Evolutionary conservation across 2,888 invertebrate genomes (phyloP), one percentile per base, ranked within the genome.

Genomic region (Labia minor): DNA sequence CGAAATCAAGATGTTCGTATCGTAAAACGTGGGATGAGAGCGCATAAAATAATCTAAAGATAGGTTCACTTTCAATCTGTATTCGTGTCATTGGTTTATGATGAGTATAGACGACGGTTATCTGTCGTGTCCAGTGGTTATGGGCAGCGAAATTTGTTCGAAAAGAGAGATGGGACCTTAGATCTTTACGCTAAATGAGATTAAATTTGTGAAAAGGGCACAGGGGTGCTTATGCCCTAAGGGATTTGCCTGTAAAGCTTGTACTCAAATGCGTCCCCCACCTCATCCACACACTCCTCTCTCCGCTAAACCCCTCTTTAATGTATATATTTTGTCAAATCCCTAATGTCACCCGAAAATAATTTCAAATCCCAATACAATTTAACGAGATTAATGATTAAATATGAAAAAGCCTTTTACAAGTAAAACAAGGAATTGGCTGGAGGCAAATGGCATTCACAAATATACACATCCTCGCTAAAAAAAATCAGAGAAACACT

Each of bases 171-270:
- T 14, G 49, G 49, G 49, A 49, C 49, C 49, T 49, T 49, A 49
- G 49, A 49, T 49, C 49, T 11, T 14, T 49, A 49, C 49, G 49
- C 49, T 14, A 49, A 49, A 49, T 49, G 49, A 49, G 49, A 49
- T 49, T 49, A 49, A 49, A 49, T 49, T 49, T 49, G 49, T 49
- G 49, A 49, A 49, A 49, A 49, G 49, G 49, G 49, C 49, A 49
- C 49, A 49, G 49, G 49, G 49, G 49, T 49, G 49, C 49, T 14
- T 8, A 14, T 14, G 49, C 49, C 49, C 49, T 49, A 49, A 49
- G 49, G 49, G 49, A 49, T 49, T 49, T 49, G 3, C 49, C 49
- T 49, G 8, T 16, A 49, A 49, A 49, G 49, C 49, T 49, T 49
- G 49, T 49, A 16, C 49, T 14, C n/a, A 10, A 4, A 4, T n/a